Base-by-base conservation (phyloP, 2,888 invertebrate species). In the Eristalis tenax region DNA sequence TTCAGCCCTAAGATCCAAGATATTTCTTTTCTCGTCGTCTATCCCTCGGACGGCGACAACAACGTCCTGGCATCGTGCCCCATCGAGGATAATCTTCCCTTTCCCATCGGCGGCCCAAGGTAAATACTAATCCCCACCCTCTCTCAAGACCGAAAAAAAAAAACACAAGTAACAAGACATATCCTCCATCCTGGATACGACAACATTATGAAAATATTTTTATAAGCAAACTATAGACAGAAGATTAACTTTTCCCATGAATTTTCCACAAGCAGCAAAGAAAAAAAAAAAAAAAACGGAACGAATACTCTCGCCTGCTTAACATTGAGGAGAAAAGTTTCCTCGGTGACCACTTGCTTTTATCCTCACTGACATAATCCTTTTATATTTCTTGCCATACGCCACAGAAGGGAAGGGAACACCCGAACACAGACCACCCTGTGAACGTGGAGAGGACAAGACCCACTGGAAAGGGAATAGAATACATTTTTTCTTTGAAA, bases 331-430 rank as follows among this genome's bases (percentile, higher is more conserved):
- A 74, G 85, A 73, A 81, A 85, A 85, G 76, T 85, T 85, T 81
- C 32, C 64, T 50, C 68, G 63, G 81, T 69, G 73, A 81, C 85
- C 76, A 77, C 76, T 85, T 77, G 81, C 77, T 73, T 76, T 81
- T 81, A 85, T 81, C 76, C 50, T 18, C 73, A 76, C 85, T 73
- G 73, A 85, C 81, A 85, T 81, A 81, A 85, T 77, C 85, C 81
- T 73, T 81, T 85, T 85, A 74, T 80, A 68, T 77, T 65, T 23
- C 56, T 56, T 56, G 63, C 69, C 26, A 75, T 61, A 61, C 59
- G 26, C 43, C 77, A 18, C 69, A 77, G 40, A 23, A 4, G 8
- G 22, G 18, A 70, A 63, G 15, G 15, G 57, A 70, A 65, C 57
- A 65, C 26, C 13, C 23, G 15, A 26, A 18, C 10, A 59, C 22